A percentile compares a stretch with the other conserved stretches of the same genome.
These are phyloP conservation scores for Hartigia nigra DNA, from an alignment of 2,888 invertebrate species.

Conservation along the genomic window DNA sequence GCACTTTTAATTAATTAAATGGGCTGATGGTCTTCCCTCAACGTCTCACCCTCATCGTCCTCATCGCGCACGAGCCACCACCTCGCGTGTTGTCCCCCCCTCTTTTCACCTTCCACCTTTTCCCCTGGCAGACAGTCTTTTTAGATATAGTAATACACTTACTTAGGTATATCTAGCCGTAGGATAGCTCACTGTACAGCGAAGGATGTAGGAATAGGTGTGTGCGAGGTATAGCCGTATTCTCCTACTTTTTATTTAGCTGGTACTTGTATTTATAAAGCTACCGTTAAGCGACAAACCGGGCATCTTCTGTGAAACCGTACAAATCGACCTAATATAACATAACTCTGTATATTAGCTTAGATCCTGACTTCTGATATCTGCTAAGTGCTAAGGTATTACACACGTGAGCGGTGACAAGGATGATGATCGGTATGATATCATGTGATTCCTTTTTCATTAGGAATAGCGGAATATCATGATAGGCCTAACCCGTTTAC, in stretches of 20 bases:
- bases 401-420: not conserved
- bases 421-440: not conserved
- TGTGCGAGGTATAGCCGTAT: not conserved
- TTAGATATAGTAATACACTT: not conserved
- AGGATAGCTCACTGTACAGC: not conserved
- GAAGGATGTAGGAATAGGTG: not conserved
- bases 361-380: not conserved
- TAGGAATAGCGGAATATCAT: not conserved
- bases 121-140: not conserved
- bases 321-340: not conserved
- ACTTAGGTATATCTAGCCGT: not conserved
- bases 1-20: constrained; percentile 67
- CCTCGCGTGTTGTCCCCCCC: constrained; percentile 59
- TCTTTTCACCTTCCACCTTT: not conserved
- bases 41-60: constrained; percentile 31
- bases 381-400: not conserved
- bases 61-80: constrained; percentile 30
- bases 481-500: not conserved
- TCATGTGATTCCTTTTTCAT: not conserved
- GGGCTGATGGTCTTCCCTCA: constrained; percentile 56
- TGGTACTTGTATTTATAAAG: not conserved
- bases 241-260: not conserved
- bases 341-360: not conserved
- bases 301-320: not conserved
- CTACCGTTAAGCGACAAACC: not conserved